phyloP scores from a whole-genome alignment of 2,797 vertebrate genomes.

The Mareca penelope region DNA sequence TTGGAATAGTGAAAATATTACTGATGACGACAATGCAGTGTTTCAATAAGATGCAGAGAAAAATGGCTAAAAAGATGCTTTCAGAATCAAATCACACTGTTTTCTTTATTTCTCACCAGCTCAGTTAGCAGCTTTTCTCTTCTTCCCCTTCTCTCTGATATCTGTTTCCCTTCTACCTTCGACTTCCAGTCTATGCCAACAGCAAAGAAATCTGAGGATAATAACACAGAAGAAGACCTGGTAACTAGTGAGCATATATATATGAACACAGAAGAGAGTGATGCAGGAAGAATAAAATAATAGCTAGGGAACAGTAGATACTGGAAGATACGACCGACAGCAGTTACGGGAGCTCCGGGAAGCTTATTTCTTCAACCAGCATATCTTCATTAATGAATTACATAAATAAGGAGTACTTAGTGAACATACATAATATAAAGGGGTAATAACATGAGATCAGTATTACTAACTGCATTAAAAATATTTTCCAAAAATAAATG shows the following conservation, averaged over 20 bases:
- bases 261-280: not conserved
- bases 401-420: not conserved
- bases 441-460: not conserved
- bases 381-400: not conserved
- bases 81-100: not conserved
- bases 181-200: not conserved
- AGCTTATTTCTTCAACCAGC: not conserved
- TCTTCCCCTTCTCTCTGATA: not conserved
- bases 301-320: not conserved
- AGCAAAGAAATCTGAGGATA: not conserved
- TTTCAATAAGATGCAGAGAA: not conserved
- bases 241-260: not conserved
- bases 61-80: constrained; percentile 27
- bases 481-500: not conserved
- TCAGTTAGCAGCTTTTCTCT: not conserved
- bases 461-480: not conserved
- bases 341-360: not conserved
- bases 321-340: accelerated
- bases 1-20: not conserved
- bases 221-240: not conserved
- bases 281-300: not conserved
- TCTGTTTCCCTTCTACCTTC: not conserved
- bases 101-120: not conserved
- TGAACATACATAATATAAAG: not conserved
- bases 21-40: not conserved